A percentile compares a stretch with the other conserved stretches of the same genome.
These are phyloP conservation scores for Heliothis subflexa DNA, from an alignment of 1,140 invertebrate species.

Conservation along the genomic window DNA sequence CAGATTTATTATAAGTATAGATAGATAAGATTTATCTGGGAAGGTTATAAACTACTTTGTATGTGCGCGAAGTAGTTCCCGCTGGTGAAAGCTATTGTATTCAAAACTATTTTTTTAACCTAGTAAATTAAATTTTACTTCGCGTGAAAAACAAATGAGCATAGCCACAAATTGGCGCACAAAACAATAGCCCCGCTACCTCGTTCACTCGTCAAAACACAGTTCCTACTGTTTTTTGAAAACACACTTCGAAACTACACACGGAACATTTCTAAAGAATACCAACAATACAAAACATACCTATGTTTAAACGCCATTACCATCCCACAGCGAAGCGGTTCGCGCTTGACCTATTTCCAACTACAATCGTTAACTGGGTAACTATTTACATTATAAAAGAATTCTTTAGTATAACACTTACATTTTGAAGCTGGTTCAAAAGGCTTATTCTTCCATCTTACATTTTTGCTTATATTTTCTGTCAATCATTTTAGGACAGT, in stretches of 20 bases:
- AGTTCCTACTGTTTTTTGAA: constrained; percentile 21
- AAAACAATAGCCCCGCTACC: constrained; percentile 17
- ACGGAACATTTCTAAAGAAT: constrained; percentile 36
- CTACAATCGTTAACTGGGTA: constrained; percentile 48
- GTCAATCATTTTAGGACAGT: constrained; percentile 23
- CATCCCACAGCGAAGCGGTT: constrained; percentile 37
- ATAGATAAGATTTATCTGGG: too few species aligned
- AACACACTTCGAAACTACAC: constrained; percentile 26
- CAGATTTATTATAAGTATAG: too few species aligned
- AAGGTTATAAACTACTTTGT: too few species aligned
- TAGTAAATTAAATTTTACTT: too few species aligned
- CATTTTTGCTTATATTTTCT: neutral
- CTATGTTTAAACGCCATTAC: constrained; percentile 39
- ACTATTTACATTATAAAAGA: constrained; percentile 49
- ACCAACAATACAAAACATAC: constrained; percentile 30
- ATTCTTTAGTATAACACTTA: constrained; percentile 41
- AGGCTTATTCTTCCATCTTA: neutral
- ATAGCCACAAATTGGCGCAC: neutral
- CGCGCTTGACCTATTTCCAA: constrained; percentile 51
- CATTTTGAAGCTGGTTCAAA: constrained; percentile 5
- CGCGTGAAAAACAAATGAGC: neutral
- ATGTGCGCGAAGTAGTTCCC: too few species aligned
- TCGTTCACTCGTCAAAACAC: constrained; percentile 25
- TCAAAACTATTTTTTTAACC: too few species aligned
- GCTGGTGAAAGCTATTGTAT: too few species aligned